Base-by-base conservation (phyloP, 2,888 invertebrate genomes). In the Callyntrura guangdongensis region DNA sequence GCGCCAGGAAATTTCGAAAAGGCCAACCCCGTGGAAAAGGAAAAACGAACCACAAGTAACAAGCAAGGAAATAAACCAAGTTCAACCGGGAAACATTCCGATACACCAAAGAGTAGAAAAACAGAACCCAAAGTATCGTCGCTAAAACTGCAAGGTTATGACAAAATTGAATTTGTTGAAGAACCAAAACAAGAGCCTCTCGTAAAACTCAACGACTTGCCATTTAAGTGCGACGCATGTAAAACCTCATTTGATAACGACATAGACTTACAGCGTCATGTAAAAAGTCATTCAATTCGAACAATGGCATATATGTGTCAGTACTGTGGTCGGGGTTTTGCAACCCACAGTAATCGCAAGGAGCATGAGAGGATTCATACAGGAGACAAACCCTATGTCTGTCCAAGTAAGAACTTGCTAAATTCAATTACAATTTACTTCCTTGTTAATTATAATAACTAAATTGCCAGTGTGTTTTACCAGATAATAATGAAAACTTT, bases 281-380 rank as follows among this genome's bases (percentile, higher is more conserved):
- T 89, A 3, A 90, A 90, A 49, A 59, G 64, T 82, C 93, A 92
- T 67, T 14, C 45, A 12, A 25, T 79, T 53, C 77, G 92, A 12
- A 88, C 92, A 1, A 92, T 93, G 87, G 91, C 92, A 14, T 94
- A 90, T 61, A 90, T 90, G 90, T 86, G 94, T 56, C 93, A 94
- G 20, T 93, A 92, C 74, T 94, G 94, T 86, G 91, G 89, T 2
- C 91, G 92, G 45, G 91, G 91, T 9, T 94, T 94, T 86, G 92
- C 92, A n/a, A 92, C 94, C 11, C 94, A 93, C 64, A 93, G 93
- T 72, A 93, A 94, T 91, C 91, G 93, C 12, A 94, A 93, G 69
- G 93, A 93, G 79, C 93, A 93, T 61, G 93, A 93, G 86, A 56
- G 94, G 56, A 94, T 92, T 69, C 94, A 94, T 83, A 94, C 93